A percentile compares a stretch with the other conserved stretches of the same genome.
phyloP scores from a whole-genome alignment of 2,113 vertebrate species.

The Odobenus rosmarus region DNA sequence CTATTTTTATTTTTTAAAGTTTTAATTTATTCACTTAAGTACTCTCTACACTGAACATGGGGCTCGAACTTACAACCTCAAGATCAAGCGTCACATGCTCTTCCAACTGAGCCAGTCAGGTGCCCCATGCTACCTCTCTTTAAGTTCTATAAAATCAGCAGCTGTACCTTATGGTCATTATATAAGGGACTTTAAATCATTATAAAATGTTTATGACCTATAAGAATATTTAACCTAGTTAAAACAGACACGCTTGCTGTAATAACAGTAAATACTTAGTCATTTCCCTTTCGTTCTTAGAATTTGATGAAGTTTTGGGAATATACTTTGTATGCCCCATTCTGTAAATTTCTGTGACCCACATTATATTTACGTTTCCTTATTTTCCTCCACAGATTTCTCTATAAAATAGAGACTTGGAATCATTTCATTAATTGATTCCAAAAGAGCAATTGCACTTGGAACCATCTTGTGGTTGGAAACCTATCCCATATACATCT shows the following conservation, averaged over 20 bases:
- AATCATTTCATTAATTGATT: neutral
- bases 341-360: neutral
- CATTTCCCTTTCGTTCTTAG: neutral
- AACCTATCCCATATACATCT: neutral
- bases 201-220: neutral
- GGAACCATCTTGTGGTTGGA: neutral
- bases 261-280: neutral
- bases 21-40: neutral
- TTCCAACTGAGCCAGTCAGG: neutral
- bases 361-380: neutral
- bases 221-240: neutral
- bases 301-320: constrained; percentile 22
- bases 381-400: neutral
- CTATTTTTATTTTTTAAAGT: neutral
- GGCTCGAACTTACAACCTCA: neutral
- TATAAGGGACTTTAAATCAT: neutral
- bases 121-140: neutral
- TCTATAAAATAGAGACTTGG: neutral
- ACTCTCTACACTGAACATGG: neutral
- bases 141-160: neutral
- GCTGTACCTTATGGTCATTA: neutral
- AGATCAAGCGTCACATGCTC: neutral
- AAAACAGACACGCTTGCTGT: neutral
- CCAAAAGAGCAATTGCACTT: neutral
- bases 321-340: neutral